Evolutionary conservation across 2,888 invertebrate species (phyloP).

Genomic region (Bugulina stolonifera): DNA sequence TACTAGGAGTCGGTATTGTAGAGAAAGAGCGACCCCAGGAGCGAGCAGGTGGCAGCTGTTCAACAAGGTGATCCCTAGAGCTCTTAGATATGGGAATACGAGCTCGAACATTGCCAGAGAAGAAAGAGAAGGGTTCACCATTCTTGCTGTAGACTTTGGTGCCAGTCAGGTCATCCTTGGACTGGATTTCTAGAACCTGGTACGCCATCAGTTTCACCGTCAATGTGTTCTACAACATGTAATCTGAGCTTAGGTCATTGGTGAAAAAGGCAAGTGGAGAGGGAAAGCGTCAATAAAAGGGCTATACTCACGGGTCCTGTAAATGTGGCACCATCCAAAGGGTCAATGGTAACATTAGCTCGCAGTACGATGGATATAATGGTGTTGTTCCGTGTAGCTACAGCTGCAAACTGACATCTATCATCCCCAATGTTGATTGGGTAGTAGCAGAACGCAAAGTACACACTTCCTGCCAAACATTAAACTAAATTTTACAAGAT

Average conservation of each 20-base stretch:
- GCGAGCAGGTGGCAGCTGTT: constrained; percentile 18
- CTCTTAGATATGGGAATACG: background rate
- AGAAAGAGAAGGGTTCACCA: constrained; percentile 1
- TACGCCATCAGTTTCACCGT: background rate
- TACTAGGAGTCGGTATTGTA: constrained; percentile 9
- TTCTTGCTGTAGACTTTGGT: background rate
- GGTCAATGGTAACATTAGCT: background rate
- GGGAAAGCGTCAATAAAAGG: background rate
- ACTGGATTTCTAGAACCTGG: constrained; percentile 18
- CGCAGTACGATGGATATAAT: background rate
- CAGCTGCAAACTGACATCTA: constrained; percentile 23
- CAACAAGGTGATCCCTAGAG: constrained; percentile 24
- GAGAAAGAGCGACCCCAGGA: background rate
- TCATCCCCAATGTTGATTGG: constrained; percentile 9
- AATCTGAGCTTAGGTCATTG: no score
- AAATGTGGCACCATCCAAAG: background rate
- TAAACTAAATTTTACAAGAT: no score
- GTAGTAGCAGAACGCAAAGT: constrained; percentile 5
- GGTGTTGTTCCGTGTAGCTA: background rate
- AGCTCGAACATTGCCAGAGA: constrained; percentile 17
- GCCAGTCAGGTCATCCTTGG: constrained; percentile 8
- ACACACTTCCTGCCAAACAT: constrained; percentile 12
- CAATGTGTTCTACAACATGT: background rate
- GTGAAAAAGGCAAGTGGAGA: background rate
- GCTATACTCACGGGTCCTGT: background rate